These are phyloP conservation scores for Dasypolia templi DNA, from an alignment of 2,888 invertebrate species.

Conservation along the genomic window DNA sequence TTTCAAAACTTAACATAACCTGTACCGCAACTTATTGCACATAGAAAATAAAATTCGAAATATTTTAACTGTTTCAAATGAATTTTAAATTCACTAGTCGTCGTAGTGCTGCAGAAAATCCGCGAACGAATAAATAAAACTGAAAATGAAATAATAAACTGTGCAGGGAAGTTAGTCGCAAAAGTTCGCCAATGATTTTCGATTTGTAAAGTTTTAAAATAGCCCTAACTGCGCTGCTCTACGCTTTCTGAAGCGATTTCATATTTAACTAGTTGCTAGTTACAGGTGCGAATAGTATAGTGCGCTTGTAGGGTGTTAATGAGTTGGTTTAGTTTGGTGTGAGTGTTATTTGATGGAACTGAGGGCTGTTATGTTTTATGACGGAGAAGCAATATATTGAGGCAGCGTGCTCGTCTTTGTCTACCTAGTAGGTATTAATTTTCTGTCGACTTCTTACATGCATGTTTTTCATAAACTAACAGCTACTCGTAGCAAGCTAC, in stretches of 20 bases:
- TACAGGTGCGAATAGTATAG: conserved; percentile 62
- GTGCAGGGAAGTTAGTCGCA: conserved; percentile 60
- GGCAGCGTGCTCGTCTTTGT: background rate
- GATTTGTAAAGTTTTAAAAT: conserved; percentile 70
- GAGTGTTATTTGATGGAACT: background rate
- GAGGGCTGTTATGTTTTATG: background rate
- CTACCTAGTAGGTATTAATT: background rate
- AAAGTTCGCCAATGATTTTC: conserved; percentile 68
- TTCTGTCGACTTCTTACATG: background rate
- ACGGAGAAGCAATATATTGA: background rate
- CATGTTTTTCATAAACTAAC: background rate
- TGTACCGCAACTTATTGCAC: conserved; percentile 49
- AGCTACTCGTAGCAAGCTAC: background rate
- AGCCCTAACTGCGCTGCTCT: conserved; percentile 63
- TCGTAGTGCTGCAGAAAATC: conserved; percentile 62
- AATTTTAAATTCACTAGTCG: conserved; percentile 65
- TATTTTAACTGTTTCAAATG: conserved; percentile 62
- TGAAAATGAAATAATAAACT: conserved; percentile 73
- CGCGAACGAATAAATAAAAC: conserved; percentile 71
- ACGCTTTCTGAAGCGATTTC: conserved; percentile 63
- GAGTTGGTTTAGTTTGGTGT: conserved; percentile 11
- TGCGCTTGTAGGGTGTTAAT: conserved; percentile 38
- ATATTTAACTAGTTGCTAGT: conserved; percentile 63
- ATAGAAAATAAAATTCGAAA: conserved; percentile 49
- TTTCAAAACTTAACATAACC: conserved; percentile 50